Evolutionary conservation across 2,797 vertebrate species (phyloP), one percentile per base, ranked within the genome.

Genomic region (Hyperoplus immaculatus): DNA sequence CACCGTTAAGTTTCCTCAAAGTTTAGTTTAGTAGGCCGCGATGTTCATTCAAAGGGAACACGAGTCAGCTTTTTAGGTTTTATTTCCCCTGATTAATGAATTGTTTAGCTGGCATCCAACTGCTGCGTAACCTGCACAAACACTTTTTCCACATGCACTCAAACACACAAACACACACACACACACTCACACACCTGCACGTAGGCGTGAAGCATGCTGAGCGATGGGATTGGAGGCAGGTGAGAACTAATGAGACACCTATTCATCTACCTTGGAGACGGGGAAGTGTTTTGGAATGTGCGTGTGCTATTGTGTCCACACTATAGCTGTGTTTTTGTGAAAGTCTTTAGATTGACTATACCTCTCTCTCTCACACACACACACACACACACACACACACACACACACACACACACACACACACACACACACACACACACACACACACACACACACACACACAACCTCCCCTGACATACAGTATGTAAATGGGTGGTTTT

Each of bases 171-270:
- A 74, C 50, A 42, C 67, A 43, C 57, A 6, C 69, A 53, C 56
- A 74, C 43, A 57, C 61, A 53, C 56, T 72, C 43, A 57, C 61
- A 50, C 29, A 69, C 49, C 8, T 8, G 14, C 54, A 67, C 71
- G 57, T 42, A 79, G 79, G 83, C 18, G 51, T 62, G 69, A 85
- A 75, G 63, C 90, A 64, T 79, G 91, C 88, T 87, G 89, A 60
- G 85, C 43, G 7, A 75, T 84, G 43, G 41, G 76, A 82, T 75
- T 77, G 74, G 73, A 86, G 65, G 63, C 80, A 89, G 81, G 81
- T 86, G 87, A 85, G 72, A 72, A 60, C 69, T 92, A 92, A 93
- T 87, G 88, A 94, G 78, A 85, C 83, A 74, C 75, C 82, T 89
- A 62, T 91, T 88, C 77, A 63, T 87, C 86, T 65, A 83, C 72